Conservation (phyloP, 2,797 vertebrate genomes). For the Heterohyrax brucei region DNA sequence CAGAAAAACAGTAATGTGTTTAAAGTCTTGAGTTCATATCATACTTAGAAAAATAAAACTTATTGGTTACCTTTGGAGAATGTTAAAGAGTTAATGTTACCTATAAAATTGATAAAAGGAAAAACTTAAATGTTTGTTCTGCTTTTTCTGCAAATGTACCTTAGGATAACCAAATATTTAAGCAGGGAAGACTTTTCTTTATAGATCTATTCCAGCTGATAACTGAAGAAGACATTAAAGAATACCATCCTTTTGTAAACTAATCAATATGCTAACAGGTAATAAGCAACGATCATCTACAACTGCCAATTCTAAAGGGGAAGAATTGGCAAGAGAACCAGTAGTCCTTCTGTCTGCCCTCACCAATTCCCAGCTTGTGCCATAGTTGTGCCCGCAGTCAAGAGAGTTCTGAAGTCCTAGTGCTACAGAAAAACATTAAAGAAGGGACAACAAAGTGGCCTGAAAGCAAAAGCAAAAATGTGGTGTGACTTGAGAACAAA, state of each 20-base stretch:
- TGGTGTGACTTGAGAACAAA: neutral
- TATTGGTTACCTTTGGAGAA: neutral
- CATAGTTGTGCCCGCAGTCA: neutral
- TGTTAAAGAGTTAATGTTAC: slow-evolving; percentile 27
- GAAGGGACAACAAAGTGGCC: neutral
- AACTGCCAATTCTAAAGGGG: neutral
- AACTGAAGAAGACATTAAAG: slow-evolving; percentile 17
- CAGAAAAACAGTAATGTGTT: slow-evolving; percentile 22
- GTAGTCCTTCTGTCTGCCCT: neutral
- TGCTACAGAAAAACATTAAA: neutral
- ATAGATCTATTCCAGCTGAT: neutral
- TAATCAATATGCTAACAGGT: neutral
- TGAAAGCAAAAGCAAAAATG: neutral
- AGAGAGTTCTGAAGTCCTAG: neutral
- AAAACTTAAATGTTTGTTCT: neutral
- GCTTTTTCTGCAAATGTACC: neutral
- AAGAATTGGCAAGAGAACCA: neutral
- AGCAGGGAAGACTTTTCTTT: neutral
- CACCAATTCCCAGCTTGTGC: neutral
- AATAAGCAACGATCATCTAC: neutral
- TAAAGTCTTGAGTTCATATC: slow-evolving; percentile 20
- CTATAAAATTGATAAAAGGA: neutral
- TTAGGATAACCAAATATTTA: neutral
- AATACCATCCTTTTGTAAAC: neutral
- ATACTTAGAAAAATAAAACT: slow-evolving; percentile 15